phyloP scores from a whole-genome alignment of 2,888 invertebrate genomes.

The Vanessa cardui region DNA sequence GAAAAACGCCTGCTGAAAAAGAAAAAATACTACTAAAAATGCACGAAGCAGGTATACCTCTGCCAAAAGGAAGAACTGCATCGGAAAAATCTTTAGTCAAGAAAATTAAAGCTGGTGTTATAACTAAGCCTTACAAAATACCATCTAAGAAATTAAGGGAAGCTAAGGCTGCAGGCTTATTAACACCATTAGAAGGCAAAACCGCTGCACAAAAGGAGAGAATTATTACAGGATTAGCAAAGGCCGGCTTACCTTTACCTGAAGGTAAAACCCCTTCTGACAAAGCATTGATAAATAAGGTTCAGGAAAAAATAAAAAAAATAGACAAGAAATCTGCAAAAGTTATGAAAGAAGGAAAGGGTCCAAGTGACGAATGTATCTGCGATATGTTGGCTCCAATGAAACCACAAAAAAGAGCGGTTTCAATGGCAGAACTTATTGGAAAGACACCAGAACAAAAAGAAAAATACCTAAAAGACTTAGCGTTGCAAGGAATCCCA shows the following conservation, averaged over 20 bases:
- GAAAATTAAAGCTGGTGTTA: constrained; percentile 21
- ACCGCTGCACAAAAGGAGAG: constrained; percentile 48
- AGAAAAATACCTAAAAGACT: constrained; percentile 35
- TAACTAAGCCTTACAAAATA: not conserved
- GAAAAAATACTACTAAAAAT: constrained; percentile 37
- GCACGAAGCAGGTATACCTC: constrained; percentile 14
- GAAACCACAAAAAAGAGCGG: constrained; percentile 35
- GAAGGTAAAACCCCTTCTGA: constrained; percentile 44
- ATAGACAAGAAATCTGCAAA: constrained; percentile 46
- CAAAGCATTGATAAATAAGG: constrained; percentile 41
- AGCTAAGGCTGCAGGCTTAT: constrained; percentile 37
- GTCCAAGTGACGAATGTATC: constrained; percentile 52
- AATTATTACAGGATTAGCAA: constrained; percentile 44
- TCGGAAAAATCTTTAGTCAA: constrained; percentile 34
- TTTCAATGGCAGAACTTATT: constrained; percentile 33
- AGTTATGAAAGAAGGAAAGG: constrained; percentile 49
- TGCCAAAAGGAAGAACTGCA: constrained; percentile 33
- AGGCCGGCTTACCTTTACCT: constrained; percentile 45
- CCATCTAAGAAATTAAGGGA: constrained; percentile 38
- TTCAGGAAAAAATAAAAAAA: constrained; percentile 38
- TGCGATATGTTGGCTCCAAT: constrained; percentile 45
- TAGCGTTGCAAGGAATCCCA: constrained; percentile 34
- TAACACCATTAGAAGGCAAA: constrained; percentile 49
- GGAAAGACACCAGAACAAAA: constrained; percentile 37
- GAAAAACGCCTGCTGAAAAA: constrained; percentile 45